Evolutionary conservation across 1,140 invertebrate species (phyloP), one percentile per base, ranked within the genome.

Genomic region (Drosophila nikananu): DNA sequence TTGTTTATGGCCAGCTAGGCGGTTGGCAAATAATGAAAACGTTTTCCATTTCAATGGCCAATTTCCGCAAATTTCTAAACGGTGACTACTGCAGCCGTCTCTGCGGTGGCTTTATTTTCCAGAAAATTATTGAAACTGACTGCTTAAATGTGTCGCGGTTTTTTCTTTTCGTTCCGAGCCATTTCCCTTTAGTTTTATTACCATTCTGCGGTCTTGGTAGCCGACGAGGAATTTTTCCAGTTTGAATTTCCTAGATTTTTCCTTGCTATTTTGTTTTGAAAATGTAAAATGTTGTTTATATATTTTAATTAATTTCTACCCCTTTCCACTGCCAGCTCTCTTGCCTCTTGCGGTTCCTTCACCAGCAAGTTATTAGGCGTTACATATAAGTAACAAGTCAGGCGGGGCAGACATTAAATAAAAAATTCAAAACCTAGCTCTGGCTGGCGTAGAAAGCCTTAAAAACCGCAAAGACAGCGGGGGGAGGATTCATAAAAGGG

Each of bases 41-140:
- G 83, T 91, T 91, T 91, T 91, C 87, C 89, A 91, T 91, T 91
- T 91, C 89, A 81, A 91, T 91, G 77, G 79, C 81, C 87, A 91
- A 91, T 91, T 91, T 91, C 89, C 87, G 87, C 87, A 91, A 57
- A 91, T 91, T 91, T 84, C 86, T 81, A 81, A 74, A 61, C 46
- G 77, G 21, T 57, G 54, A 57, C 21, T 57, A 39, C n/a, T 54
- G 39, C 63, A 39, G n/a, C 44, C 21, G n/a, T 35, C 59, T 32
- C 59, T 72, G 44, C 46, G 44, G 57, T 71, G 19, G 75, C 58
- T 10, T 60, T 62, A 49, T 49, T 55, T 67, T 57, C 67, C 46
- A 58, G 60, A 81, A 86, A 87, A 82, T 86, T 87, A 89, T 83
- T 83, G 68, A 89, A 87, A 83, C 58, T 79, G 77, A 81, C 44